Percentiles rank a stretch among this genome's conserved stretches.
Evolutionary conservation across 2,113 vertebrate species (phyloP).

Genomic region (Noturus placidus): DNA sequence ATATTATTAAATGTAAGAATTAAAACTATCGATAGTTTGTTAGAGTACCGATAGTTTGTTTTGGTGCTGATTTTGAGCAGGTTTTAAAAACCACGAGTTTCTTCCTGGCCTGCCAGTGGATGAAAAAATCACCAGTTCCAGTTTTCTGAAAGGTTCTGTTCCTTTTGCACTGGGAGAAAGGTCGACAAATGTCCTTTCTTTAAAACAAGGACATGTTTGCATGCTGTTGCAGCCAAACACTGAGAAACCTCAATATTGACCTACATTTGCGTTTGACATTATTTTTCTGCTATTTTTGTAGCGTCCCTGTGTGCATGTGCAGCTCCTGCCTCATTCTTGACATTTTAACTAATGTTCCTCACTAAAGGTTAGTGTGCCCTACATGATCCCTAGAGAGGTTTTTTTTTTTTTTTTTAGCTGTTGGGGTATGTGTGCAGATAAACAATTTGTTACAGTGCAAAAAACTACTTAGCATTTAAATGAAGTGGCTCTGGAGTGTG

Average conservation of each 20-base stretch:
- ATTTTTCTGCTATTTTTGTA: slow-evolving; percentile 70
- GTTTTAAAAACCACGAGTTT: background rate
- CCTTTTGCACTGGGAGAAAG: background rate
- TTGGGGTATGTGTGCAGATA: slow-evolving; percentile 38
- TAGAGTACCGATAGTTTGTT: background rate
- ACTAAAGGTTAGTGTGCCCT: slow-evolving; percentile 60
- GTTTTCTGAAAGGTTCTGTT: slow-evolving; percentile 14
- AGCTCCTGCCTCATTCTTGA: slow-evolving; percentile 59
- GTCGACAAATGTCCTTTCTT: slow-evolving; percentile 3
- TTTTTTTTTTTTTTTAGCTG: slow-evolving; percentile 29
- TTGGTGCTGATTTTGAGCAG: background rate
- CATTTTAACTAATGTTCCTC: slow-evolving; percentile 69
- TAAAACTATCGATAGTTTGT: background rate
- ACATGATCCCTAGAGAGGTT: slow-evolving; percentile 57
- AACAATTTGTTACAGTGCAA: slow-evolving; percentile 45
- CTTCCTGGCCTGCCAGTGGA: background rate
- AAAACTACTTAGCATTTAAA: slow-evolving; percentile 50
- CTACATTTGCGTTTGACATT: slow-evolving; percentile 68
- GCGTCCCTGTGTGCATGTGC: slow-evolving; percentile 50
- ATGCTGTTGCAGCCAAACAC: slow-evolving; percentile 27
- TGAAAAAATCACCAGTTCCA: background rate
- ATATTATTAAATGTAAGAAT: background rate
- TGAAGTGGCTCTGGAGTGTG: slow-evolving; percentile 24
- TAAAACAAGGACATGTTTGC: slow-evolving; percentile 20
- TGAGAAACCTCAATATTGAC: slow-evolving; percentile 66